Evolutionary conservation across 2,888 invertebrate genomes (phyloP), one percentile per base, ranked within the genome.

Genomic region (Spatulosminthurus flaviceps): DNA sequence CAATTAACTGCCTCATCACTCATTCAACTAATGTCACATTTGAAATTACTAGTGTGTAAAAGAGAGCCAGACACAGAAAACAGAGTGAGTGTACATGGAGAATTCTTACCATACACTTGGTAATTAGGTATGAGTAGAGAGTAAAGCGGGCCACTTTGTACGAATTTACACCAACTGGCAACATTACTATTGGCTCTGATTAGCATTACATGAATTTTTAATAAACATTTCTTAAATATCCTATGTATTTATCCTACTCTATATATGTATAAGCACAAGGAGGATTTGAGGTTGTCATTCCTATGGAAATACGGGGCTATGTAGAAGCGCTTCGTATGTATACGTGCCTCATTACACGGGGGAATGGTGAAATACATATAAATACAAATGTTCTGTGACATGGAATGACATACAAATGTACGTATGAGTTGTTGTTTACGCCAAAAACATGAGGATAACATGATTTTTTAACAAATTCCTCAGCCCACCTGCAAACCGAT

Each of bases 401-500:
- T n/a, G n/a, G n/a, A n/a, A n/a, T n/a, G n/a, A n/a, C n/a, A 13
- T 67, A 28, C 28, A 67, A 28, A 28, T 7, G n/a, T n/a, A n/a
- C n/a, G n/a, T n/a, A n/a, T n/a, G n/a, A n/a, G n/a, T n/a, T n/a
- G n/a, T n/a, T n/a, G n/a, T 19, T 51, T 51, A 51, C 51, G 51
- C 51, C 16, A 11, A 2, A 13, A 51, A 51, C 51, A 51, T 51
- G 51, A 13, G 51, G 51, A 51, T 51, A 51, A 51, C 51, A 51
- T 51, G 2, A 2, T 51, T 51, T 51, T 51, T 51, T 51, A 51
- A 5, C 5, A 51, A 51, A 51, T 51, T 51, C n/a, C 51, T 51
- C n/a, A 51, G 51, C 51, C 51, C 51, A 51, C 51, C 51, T 51
- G 51, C 51, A 51, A 13, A n/a, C 51, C 19, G 51, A 51, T 51